Conservation (phyloP, 92 coral and sea anemone species). For the Blastomussa wellsi region DNA sequence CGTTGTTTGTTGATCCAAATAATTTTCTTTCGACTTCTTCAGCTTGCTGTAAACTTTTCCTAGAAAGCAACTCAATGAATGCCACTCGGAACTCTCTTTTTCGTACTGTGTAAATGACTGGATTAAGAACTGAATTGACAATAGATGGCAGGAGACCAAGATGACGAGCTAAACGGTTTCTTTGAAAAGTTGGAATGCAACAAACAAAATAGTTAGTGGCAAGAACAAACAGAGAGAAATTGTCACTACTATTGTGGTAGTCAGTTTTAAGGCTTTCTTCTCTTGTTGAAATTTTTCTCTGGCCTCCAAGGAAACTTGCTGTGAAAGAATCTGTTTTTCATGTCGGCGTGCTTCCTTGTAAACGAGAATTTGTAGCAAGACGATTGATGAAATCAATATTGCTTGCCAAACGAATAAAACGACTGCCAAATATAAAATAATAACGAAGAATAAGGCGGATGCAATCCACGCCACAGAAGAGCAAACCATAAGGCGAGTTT, state of each 20-base stretch:
- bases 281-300: not conserved
- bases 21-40: not conserved
- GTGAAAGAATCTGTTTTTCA: not conserved
- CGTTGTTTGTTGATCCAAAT: not conserved
- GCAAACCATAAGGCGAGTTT: not conserved
- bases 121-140: not conserved
- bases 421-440: too few species aligned
- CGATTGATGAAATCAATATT: not conserved
- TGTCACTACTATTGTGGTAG: not conserved
- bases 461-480: not conserved
- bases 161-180: not conserved
- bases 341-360: not conserved
- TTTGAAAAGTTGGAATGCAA: not conserved
- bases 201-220: not conserved
- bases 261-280: slow-evolving; percentile 4
- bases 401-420: not conserved
- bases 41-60: not conserved
- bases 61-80: not conserved
- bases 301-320: not conserved
- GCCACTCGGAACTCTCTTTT: not conserved
- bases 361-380: not conserved
- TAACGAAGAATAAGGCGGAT: not conserved
- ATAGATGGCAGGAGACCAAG: not conserved
- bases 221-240: not conserved
- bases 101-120: slow-evolving; percentile 3